A percentile compares a stretch with the other conserved stretches of the same genome.
These are phyloP conservation scores for Hemitrygon akajei DNA, from an alignment of 2,797 vertebrate species.

Conservation along the genomic window DNA sequence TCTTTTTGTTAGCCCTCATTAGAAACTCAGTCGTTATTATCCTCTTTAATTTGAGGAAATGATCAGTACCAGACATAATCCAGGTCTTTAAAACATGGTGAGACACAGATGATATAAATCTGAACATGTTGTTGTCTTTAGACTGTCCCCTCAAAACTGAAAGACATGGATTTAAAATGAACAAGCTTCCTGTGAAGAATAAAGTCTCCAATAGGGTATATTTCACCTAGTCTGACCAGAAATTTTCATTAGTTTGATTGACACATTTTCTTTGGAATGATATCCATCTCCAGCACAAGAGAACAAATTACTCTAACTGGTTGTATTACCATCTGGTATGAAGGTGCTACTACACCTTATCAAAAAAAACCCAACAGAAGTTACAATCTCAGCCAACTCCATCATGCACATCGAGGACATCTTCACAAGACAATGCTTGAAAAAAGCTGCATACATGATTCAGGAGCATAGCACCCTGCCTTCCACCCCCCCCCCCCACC, in stretches of 20 bases:
- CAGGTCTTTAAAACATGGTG: slow-evolving; percentile 6
- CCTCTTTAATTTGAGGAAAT: background rate
- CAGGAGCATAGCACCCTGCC: too few species aligned
- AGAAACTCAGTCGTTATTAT: background rate
- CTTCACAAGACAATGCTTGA: too few species aligned
- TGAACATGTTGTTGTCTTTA: background rate
- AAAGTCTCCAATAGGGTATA: background rate
- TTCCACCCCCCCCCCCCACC: too few species aligned
- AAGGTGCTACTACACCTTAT: too few species aligned
- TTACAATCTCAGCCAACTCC: too few species aligned
- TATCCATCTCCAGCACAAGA: background rate
- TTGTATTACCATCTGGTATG: too few species aligned
- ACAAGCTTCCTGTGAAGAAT: background rate
- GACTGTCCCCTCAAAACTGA: background rate
- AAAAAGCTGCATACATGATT: too few species aligned
- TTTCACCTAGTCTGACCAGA: background rate
- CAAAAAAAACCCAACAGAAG: too few species aligned
- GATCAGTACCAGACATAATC: slow-evolving; percentile 1
- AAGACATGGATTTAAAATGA: background rate
- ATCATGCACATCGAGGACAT: too few species aligned
- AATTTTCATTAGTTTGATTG: background rate
- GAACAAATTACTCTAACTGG: background rate
- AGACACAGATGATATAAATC: background rate
- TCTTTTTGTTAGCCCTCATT: background rate
- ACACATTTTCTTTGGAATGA: background rate